Evolutionary conservation across 53 echinoderm and acorn worm species (phyloP), one percentile per base, ranked within the genome.

Genomic region (Stichopus horrens): DNA sequence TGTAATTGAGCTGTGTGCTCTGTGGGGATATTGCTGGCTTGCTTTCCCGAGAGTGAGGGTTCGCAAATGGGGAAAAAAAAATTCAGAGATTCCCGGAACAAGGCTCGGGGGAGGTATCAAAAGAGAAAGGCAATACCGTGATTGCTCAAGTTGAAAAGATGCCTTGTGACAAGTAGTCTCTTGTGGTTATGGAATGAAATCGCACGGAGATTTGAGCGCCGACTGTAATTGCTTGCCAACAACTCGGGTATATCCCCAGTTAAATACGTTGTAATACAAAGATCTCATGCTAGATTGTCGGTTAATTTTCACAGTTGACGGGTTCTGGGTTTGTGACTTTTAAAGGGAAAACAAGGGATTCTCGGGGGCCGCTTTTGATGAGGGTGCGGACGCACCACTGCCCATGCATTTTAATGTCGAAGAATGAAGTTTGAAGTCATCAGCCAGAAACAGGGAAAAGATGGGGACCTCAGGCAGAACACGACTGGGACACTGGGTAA

Each of bases 131-230:
- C 63, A 85, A 85, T 85, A 63, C 85, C 53, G 85, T 85, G 85
- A 85, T 85, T 85, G 85, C 67, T 67, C 85, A 85, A 85, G 85
- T 85, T 85, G 63, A 85, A 67, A 85, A 85, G 85, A 85, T 85
- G 85, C 67, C 65, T 65, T 53, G 85, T 85, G 85, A 85, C 85
- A 85, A 85, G 85, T 66, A 53, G 63, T 67, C 65, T 67, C 85
- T 52, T 11, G 65, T 66, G 85, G 59, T 58, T 66, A 66, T 9
- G 65, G 53, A 65, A 85, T 58, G 85, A 85, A 85, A 85, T 85
- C 85, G 85, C 85, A 85, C 85, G 67, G 85, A 85, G 85, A 85
- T 85, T 85, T 85, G 85, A 66, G 85, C 85, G 52, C 58, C 65
- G 9, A 37, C n/a, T 66, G 85, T 66, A 67, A 85, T 67, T 85